Evolutionary conservation across 2,113 vertebrate species (phyloP).

Genomic region (Casuarius casuarius): DNA sequence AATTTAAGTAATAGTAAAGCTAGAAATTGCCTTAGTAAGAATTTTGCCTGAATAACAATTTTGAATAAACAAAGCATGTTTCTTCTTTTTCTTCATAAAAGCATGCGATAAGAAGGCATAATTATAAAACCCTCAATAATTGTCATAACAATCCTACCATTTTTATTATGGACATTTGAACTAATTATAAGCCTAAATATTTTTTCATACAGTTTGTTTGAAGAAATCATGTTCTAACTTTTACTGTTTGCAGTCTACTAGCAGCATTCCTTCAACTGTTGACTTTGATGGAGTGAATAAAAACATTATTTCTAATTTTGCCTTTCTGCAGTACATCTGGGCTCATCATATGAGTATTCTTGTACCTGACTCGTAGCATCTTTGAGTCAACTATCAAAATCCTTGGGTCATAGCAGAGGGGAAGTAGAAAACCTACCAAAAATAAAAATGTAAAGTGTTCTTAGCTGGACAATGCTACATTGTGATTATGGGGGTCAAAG

Average conservation of each 20-base stretch:
- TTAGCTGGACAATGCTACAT: neutral
- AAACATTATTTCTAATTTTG: no score
- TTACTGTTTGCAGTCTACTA: no score
- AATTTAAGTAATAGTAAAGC: neutral
- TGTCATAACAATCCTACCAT: neutral
- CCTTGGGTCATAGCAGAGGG: neutral
- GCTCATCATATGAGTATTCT: neutral
- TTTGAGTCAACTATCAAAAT: neutral
- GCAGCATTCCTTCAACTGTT: no score
- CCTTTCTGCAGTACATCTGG: neutral
- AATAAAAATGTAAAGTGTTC: neutral
- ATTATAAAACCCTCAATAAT: neutral
- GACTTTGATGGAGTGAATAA: no score
- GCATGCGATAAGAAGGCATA: no score
- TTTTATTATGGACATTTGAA: neutral
- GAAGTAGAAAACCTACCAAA: neutral
- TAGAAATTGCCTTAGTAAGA: neutral
- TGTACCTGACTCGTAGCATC: neutral
- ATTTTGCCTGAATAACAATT: neutral
- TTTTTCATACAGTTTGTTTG: neutral
- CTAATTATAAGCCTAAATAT: neutral
- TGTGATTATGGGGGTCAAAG: neutral
- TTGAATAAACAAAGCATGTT: neutral
- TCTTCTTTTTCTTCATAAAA: neutral
- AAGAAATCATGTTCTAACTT: no score